phyloP scores from a whole-genome alignment of 2,888 invertebrate species.

The Abscondita cerata region DNA sequence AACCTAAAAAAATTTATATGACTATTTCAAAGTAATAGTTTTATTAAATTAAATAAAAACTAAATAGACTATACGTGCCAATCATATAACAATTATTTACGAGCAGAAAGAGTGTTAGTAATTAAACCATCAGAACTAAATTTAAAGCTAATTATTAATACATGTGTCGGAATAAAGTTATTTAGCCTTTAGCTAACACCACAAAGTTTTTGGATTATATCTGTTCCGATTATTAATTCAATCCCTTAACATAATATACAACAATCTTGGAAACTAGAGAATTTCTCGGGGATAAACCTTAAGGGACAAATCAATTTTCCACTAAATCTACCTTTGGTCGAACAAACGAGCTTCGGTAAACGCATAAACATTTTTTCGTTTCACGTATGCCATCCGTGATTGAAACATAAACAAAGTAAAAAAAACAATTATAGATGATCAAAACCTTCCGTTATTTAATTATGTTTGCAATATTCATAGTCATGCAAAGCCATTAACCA shows the following conservation, averaged over 20 bases:
- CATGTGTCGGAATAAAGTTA: conserved; percentile 6
- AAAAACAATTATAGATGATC: neutral
- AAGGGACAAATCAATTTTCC: conserved; percentile 8
- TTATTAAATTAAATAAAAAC: too few relatives aligned
- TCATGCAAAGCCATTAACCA: neutral
- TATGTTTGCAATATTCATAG: conserved; percentile 3
- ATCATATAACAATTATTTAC: too few relatives aligned
- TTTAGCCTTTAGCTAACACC: neutral
- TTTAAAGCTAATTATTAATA: conserved; percentile 7
- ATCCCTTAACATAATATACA: conserved; percentile 12
- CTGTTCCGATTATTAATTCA: conserved; percentile 15
- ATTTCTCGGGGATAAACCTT: neutral
- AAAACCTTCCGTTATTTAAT: neutral
- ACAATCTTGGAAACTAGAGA: conserved; percentile 12
- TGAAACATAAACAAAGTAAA: neutral
- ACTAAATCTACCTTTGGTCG: neutral
- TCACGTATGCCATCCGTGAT: too few relatives aligned
- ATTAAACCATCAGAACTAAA: neutral
- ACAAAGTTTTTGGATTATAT: conserved; percentile 4
- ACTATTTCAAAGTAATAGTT: too few relatives aligned
- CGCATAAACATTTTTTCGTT: neutral
- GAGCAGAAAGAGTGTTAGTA: too few relatives aligned
- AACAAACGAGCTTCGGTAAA: neutral
- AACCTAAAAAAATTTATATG: too few relatives aligned
- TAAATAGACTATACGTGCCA: too few relatives aligned